Base-by-base conservation (phyloP, 2,113 vertebrate genomes). In the Lophotis ruficrista region DNA sequence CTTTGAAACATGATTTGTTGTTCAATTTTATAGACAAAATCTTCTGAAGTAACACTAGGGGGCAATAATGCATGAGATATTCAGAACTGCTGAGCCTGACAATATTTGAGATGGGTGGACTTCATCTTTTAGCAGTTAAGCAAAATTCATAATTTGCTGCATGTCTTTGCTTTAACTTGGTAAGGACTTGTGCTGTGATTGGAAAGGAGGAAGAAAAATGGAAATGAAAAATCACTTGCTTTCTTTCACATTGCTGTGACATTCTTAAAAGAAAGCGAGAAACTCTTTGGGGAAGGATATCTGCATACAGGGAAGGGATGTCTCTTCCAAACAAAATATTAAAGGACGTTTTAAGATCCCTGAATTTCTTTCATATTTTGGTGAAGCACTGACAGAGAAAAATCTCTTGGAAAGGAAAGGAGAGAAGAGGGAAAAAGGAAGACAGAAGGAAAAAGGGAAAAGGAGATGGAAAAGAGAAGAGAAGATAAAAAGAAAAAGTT, bases 21-120 rank as follows among this genome's bases (percentile, higher is more conserved):
- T 28, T 83, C 60, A 66, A 0, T 80, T 94, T 89, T 69, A 48
- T 33, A 60, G 61, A 79, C 37, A 21, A 22, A 72, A 51, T 56
- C 61, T 58, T 88, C 51, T 14, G 16, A 70, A 86, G 27, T 79
- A 96, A 81, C 97, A 93, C 95, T 62, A 98, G 98, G 95, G 96
- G 97, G 96, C 97, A 98, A 96, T 77, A 89, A 92, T 31, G 90
- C 47, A 53, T 61, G 90, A 79, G 80, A 94, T 45, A 81, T 72
- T 61, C 82, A 84, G 51, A 92, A 82, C 72, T 93, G n/a, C 50
- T 28, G 76, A 71, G 23, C 51, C 38, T 37, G 16, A 57, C 41
- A 41, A 30, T 19, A 54, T 43, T 48, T 70, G 61, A 33, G 61
- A 38, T 30, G 31, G 19, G 19, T 8, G 37, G n/a, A 90, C 48